These are phyloP conservation scores for Nyctalus aviator DNA, from an alignment of 2,797 vertebrate species.

Conservation along the genomic window DNA sequence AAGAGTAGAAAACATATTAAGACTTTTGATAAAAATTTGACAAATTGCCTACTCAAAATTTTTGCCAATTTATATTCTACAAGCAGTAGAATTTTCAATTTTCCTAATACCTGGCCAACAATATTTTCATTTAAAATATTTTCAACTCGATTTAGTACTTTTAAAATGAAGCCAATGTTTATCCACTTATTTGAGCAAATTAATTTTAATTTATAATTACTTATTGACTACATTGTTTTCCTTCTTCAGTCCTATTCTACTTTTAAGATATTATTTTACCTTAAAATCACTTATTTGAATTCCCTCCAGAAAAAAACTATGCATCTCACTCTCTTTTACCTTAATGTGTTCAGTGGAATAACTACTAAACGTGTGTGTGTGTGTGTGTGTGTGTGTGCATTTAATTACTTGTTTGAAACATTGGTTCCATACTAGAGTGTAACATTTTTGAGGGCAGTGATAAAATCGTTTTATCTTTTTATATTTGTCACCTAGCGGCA, in stretches of 20 bases:
- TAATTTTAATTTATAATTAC: constrained; percentile 1
- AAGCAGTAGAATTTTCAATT: background rate
- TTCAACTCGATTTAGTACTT: background rate
- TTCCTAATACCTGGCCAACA: background rate
- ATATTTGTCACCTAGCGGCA: background rate
- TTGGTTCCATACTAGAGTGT: background rate
- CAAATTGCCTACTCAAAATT: background rate
- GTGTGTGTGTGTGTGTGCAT: background rate
- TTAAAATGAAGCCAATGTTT: background rate
- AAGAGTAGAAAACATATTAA: background rate
- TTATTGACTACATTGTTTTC: background rate
- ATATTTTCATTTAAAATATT: constrained; percentile 42
- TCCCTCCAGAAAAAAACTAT: background rate
- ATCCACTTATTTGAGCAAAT: background rate
- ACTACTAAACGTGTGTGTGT: background rate
- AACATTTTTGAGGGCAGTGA: background rate
- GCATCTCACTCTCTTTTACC: background rate
- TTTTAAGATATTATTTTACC: background rate
- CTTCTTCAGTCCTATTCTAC: background rate
- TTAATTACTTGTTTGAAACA: background rate
- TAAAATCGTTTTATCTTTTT: constrained; percentile 2
- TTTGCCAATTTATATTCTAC: background rate
- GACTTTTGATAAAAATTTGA: background rate
- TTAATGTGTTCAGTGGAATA: background rate
- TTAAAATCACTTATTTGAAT: constrained; percentile 7